Percentiles rank a stretch among this genome's conserved stretches.
phyloP scores from a whole-genome alignment of 35 echinoderm and acorn worm species.

The Heliocidaris tuberculata region DNA sequence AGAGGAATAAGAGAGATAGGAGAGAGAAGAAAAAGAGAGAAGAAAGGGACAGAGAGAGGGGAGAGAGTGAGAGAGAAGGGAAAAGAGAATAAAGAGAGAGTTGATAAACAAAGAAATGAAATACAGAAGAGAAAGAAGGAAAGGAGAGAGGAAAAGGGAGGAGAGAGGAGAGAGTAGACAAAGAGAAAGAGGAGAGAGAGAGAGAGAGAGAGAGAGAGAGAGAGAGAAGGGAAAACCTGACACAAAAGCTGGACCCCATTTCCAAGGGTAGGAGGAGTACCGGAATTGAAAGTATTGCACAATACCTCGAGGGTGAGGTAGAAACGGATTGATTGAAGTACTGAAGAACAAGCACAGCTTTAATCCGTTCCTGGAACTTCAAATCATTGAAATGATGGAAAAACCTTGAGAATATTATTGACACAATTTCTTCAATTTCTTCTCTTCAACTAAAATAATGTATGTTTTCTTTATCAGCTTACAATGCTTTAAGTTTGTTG shows the following conservation, averaged over 20 bases:
- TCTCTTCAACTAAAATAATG: too few relatives aligned
- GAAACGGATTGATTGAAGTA: neutral
- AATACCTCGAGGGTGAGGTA: neutral
- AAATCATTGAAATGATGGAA: too few relatives aligned
- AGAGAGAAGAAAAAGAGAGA: neutral
- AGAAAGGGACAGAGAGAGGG: neutral
- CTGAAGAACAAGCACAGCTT: neutral
- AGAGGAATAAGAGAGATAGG: neutral
- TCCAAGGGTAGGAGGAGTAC: neutral
- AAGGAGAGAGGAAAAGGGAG: neutral
- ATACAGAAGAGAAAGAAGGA: neutral
- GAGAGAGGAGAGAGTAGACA: neutral
- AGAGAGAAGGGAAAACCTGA: neutral
- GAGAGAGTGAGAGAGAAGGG: conserved; percentile 1
- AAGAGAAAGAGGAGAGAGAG: neutral
- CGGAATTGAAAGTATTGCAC: neutral
- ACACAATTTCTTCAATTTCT: too few relatives aligned
- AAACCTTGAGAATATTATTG: too few relatives aligned
- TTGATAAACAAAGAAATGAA: neutral
- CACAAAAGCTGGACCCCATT: neutral
- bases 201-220: neutral
- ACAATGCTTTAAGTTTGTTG: too few relatives aligned
- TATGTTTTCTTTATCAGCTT: too few relatives aligned
- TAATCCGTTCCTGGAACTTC: neutral
- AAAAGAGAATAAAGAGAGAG: neutral